Conservation (phyloP, 2,888 invertebrate genomes). For the Furcula furcula region DNA sequence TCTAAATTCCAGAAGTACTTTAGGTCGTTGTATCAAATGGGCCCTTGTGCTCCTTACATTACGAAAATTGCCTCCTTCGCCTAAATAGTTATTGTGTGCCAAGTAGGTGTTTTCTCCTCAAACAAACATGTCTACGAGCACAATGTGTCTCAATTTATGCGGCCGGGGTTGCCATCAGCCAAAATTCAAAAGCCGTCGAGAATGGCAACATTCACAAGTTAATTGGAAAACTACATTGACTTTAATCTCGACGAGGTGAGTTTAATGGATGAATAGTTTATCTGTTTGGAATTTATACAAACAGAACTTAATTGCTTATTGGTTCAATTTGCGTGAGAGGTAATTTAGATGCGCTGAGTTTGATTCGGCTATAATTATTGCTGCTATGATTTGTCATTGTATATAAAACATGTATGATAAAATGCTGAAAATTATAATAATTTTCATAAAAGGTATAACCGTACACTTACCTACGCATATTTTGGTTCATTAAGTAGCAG, state of each 20-base stretch:
- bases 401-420: too few species aligned
- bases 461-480: too few species aligned
- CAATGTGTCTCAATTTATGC: slow-evolving; percentile 40
- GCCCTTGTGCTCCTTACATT: slow-evolving; percentile 5
- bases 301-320: slow-evolving; percentile 34
- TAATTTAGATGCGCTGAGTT: slow-evolving; percentile 16
- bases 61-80: slow-evolving; percentile 32
- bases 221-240: slow-evolving; percentile 50
- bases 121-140: slow-evolving; percentile 26
- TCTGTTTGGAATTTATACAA: slow-evolving; percentile 29
- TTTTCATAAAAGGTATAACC: too few species aligned
- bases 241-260: slow-evolving; percentile 31
- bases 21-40: not conserved
- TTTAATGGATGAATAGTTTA: slow-evolving; percentile 35
- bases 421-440: too few species aligned
- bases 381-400: too few species aligned
- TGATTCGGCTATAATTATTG: too few species aligned
- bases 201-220: slow-evolving; percentile 33
- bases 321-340: slow-evolving; percentile 25
- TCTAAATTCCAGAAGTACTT: not conserved
- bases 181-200: slow-evolving; percentile 28
- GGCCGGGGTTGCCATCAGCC: slow-evolving; percentile 13
- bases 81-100: slow-evolving; percentile 26
- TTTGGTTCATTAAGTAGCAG: too few species aligned
- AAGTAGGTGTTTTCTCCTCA: slow-evolving; percentile 34